Percentiles rank a stretch among this genome's conserved stretches.
Conservation (phyloP, 2,888 invertebrate genomes). For the Agrotis ipsilon region DNA sequence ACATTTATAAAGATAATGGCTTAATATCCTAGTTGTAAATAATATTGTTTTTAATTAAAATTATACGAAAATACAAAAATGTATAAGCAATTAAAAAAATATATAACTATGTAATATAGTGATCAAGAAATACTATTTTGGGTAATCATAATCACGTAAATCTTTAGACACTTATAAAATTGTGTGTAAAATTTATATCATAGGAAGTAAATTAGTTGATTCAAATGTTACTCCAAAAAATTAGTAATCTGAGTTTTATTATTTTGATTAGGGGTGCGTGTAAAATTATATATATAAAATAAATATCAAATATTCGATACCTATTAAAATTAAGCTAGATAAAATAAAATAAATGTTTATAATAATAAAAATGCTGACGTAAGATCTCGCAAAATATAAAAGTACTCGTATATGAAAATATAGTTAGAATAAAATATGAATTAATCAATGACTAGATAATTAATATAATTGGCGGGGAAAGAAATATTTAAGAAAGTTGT, state of each 20-base stretch:
- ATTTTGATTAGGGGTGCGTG: background rate
- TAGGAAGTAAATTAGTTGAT: background rate
- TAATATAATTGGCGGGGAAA: background rate
- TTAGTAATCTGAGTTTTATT: background rate
- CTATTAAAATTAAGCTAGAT: background rate
- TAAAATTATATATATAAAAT: background rate
- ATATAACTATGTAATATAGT: background rate
- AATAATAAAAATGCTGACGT: background rate
- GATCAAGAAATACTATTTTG: background rate
- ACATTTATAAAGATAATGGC: background rate
- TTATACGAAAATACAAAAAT: background rate
- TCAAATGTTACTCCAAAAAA: background rate
- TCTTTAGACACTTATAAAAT: background rate
- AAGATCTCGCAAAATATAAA: conserved; percentile 1
- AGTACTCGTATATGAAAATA: conserved; percentile 1
- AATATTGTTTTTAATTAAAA: background rate
- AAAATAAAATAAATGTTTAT: background rate
- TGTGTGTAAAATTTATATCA: background rate
- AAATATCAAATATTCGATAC: background rate
- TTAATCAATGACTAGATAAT: conserved; percentile 19
- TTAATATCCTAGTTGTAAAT: background rate
- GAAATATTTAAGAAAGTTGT: background rate
- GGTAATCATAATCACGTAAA: background rate
- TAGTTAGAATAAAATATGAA: conserved; percentile 23
- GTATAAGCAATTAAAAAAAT: background rate